Evolutionary conservation across 1,140 invertebrate genomes (phyloP).

Genomic region (Drosophila paulistorum): DNA sequence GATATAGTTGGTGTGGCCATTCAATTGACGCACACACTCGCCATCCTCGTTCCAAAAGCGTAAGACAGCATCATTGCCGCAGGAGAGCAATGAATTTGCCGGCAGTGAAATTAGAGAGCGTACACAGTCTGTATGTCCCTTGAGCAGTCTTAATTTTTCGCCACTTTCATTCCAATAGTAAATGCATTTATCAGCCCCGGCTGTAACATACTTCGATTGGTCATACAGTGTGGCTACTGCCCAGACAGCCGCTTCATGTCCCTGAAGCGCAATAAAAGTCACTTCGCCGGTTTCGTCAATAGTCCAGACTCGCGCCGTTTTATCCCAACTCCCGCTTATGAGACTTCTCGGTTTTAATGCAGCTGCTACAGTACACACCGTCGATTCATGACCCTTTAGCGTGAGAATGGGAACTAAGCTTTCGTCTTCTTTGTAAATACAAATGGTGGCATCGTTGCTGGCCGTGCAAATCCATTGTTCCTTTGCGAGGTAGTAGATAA

Average conservation of each 20-base stretch:
- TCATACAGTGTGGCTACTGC: slow-evolving; percentile 87
- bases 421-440: slow-evolving; percentile 87
- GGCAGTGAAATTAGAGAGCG: slow-evolving; percentile 89
- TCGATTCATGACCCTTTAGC: slow-evolving; percentile 91
- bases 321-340: slow-evolving; percentile 94
- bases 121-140: slow-evolving; percentile 96
- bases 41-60: slow-evolving; percentile 92
- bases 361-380: slow-evolving; percentile 84
- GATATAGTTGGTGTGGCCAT: slow-evolving; percentile 92
- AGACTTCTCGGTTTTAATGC: slow-evolving; percentile 83
- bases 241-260: slow-evolving; percentile 96
- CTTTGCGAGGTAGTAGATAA: slow-evolving; percentile 90
- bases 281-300: slow-evolving; percentile 84
- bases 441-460: slow-evolving; percentile 93
- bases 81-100: slow-evolving; percentile 91
- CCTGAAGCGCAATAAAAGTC: slow-evolving; percentile 86
- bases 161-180: slow-evolving; percentile 90
- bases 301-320: slow-evolving; percentile 92
- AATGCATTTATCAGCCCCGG: slow-evolving; percentile 95
- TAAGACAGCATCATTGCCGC: slow-evolving; percentile 95
- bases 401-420: slow-evolving; percentile 86
- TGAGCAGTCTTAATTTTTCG: slow-evolving; percentile 74
- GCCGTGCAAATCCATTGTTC: slow-evolving; percentile 92
- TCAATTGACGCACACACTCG: slow-evolving; percentile 90
- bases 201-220: slow-evolving; percentile 88